phyloP scores from a whole-genome alignment of 2,113 vertebrate species.

The Sylvietta virens region DNA sequence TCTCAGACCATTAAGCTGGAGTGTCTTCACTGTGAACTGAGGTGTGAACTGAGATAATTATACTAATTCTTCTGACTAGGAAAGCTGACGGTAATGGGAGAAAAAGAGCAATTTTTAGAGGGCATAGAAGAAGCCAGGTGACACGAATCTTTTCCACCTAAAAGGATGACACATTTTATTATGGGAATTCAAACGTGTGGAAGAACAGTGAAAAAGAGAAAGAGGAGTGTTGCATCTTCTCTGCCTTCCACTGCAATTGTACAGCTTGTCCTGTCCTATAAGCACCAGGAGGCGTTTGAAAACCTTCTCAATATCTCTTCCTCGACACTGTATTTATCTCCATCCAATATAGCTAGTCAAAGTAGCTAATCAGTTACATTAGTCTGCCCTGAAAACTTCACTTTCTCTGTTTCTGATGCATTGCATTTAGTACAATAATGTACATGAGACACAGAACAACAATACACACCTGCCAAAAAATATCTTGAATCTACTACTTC shows the following conservation, averaged over 20 bases:
- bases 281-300: neutral
- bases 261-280: neutral
- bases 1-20: constrained; percentile 43
- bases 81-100: neutral
- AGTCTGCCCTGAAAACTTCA: neutral
- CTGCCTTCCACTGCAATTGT: neutral
- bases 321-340: neutral
- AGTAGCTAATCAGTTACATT: neutral
- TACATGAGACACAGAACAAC: neutral
- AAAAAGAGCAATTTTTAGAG: constrained; percentile 7
- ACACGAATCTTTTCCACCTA: neutral
- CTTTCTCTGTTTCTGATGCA: neutral
- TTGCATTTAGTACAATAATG: neutral
- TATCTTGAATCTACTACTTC: neutral
- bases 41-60: constrained; percentile 59
- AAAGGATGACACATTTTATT: neutral
- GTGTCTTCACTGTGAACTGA: constrained; percentile 41
- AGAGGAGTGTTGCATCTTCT: neutral
- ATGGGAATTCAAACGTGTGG: neutral
- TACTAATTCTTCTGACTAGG: constrained; percentile 39
- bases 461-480: neutral
- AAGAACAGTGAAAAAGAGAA: neutral
- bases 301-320: neutral
- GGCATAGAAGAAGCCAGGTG: neutral
- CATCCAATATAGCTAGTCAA: neutral